Base-by-base conservation (phyloP, 2,888 invertebrate species). In the Cylloceria caligata region DNA sequence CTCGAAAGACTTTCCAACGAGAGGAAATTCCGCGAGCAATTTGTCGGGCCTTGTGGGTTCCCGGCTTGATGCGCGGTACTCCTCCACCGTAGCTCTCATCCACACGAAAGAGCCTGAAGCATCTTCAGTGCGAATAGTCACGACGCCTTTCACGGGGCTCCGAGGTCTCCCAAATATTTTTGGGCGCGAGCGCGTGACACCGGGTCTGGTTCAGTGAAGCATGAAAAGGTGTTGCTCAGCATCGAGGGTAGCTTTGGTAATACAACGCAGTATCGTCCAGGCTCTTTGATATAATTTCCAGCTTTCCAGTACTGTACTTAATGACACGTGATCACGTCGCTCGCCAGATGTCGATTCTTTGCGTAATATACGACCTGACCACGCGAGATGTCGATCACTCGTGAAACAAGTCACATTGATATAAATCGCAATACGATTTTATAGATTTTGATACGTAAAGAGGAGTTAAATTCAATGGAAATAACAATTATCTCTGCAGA, bases 11-110 rank as follows among this genome's bases (percentile, higher is more conserved):
- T 81, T 85, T 81, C 52, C 65, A 80, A 80, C 81, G 78, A 77
- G 76, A 81, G 78, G 80, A 80, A 83, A 85, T 81, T 83, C 76
- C 77, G 74, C 80, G 83, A 85, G 73, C 81, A 83, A 85, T 83
- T 85, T 85, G 85, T 83, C 83, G 78, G 62, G 68, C 69, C 36
- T 52, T 27, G 67, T 47, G 68, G 78, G 39, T 62, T 60, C 45
- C 7, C 30, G 39, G 68, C 64, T 60, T 69, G 62, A 34, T n/a
- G 34, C 71, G 55, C 34, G 24, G 21, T 67, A 68, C 62, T 16
- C 11, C 47, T 62, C 80, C 19, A 19, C 52, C 34, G 73, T 19
- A 24, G 19, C 73, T 34, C 57, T 68, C 49, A 42, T 42, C 64
- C 60, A 39, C 19, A 36, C 64, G 42, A 39, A 34, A 64, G 39